Evolutionary conservation across 2,888 invertebrate genomes (phyloP).

Genomic region (Arctia plantaginis): DNA sequence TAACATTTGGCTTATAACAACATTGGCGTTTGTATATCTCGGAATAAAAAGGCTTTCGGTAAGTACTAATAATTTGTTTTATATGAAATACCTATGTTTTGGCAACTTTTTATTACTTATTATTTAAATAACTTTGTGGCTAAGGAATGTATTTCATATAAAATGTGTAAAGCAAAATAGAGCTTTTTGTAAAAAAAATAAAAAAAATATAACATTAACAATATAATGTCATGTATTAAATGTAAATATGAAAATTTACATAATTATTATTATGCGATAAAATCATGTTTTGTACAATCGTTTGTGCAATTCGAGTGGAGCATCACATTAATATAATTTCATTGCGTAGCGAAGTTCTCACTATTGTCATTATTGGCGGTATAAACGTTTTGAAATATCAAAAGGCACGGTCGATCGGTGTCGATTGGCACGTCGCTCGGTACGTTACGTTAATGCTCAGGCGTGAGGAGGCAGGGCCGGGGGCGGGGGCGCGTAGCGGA

Average conservation of each 20-base stretch:
- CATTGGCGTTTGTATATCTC: neutral
- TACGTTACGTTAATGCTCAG: neutral
- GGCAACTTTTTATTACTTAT: neutral
- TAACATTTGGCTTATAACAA: neutral
- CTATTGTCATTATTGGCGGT: neutral
- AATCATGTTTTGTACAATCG: neutral
- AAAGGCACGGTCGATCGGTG: neutral
- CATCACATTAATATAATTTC: neutral
- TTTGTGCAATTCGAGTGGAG: neutral
- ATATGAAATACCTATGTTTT: neutral
- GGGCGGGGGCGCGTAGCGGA: conserved; percentile 38
- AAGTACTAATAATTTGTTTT: neutral
- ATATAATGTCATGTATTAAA: neutral
- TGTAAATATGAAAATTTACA: neutral
- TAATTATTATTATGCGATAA: neutral
- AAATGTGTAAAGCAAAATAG: neutral
- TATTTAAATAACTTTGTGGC: neutral
- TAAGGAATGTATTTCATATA: neutral
- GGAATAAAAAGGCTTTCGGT: neutral
- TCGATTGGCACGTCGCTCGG: conserved; percentile 14
- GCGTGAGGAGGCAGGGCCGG: neutral
- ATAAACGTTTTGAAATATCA: neutral
- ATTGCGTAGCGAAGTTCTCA: neutral
- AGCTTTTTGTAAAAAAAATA: neutral
- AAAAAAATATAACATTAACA: neutral